A percentile compares a stretch with the other conserved stretches of the same genome.
These are phyloP conservation scores for Pachypeltis micranthus DNA, from an alignment of 1,140 invertebrate species.

Conservation along the genomic window DNA sequence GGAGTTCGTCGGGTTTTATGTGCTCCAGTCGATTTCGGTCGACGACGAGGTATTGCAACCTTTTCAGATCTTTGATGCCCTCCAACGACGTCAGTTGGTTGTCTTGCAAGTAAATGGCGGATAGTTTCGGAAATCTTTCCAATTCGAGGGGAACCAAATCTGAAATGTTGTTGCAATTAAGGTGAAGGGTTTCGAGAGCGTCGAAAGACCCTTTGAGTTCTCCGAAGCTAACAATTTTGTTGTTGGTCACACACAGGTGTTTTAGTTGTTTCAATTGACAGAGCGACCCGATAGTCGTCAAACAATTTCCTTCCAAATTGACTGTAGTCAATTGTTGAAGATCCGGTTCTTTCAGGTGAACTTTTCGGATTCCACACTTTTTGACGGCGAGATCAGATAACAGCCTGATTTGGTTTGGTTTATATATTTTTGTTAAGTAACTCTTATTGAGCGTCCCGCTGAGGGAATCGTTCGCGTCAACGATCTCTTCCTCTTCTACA, in stretches of 20 bases:
- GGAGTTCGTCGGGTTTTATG: constrained; percentile 21
- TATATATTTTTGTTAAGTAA: constrained; percentile 19
- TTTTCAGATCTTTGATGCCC: constrained; percentile 22
- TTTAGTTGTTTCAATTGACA: constrained; percentile 20
- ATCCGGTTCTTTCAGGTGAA: constrained; percentile 7
- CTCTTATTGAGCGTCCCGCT: constrained; percentile 24
- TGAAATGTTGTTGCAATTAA: constrained; percentile 27
- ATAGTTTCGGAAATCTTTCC: constrained; percentile 21
- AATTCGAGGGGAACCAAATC: constrained; percentile 7
- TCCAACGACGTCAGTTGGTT: constrained; percentile 25
- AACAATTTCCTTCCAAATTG: constrained; percentile 1
- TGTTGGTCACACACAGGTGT: constrained; percentile 28
- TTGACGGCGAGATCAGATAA: constrained; percentile 25
- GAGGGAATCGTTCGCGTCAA: constrained; percentile 21
- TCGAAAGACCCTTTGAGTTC: constrained; percentile 22
- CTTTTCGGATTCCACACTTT: constrained; percentile 25
- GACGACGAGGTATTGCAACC: constrained; percentile 23
- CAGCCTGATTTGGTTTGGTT: constrained; percentile 14
- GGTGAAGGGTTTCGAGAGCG: constrained; percentile 24
- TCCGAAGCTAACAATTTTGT: constrained; percentile 25
- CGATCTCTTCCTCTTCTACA: constrained; percentile 18
- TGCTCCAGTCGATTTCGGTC: constrained; percentile 26
- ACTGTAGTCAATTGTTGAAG: constrained; percentile 1
- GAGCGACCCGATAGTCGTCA: background rate
- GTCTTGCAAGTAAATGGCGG: constrained; percentile 25